Percentiles rank a stretch among this genome's conserved stretches.
Evolutionary conservation across 2,113 vertebrate species (phyloP).

Genomic region (Anser cygnoides): DNA sequence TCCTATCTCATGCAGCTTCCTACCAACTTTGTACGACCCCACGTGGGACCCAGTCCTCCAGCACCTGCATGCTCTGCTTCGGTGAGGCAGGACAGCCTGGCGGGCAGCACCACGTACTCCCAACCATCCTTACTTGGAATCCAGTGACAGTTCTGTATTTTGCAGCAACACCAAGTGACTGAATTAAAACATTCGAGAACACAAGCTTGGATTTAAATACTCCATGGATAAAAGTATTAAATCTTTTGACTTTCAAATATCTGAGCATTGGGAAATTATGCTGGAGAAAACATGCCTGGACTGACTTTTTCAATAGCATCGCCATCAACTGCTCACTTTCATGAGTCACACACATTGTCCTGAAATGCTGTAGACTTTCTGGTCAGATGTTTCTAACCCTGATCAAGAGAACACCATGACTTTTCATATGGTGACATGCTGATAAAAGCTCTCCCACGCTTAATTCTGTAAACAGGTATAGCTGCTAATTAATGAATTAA

Average conservation of each 20-base stretch:
- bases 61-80: fast-evolving
- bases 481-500: conserved; percentile 23
- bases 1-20: not conserved
- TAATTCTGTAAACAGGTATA: conserved; percentile 29
- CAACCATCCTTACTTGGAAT: not conserved
- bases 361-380: not conserved
- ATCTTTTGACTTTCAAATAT: conserved; percentile 46
- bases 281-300: not conserved
- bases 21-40: not conserved
- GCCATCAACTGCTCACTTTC: not conserved
- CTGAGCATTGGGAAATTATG: not conserved
- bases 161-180: not conserved
- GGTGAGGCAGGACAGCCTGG: not conserved
- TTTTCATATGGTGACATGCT: not conserved
- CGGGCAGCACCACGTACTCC: fast-evolving
- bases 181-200: conserved; percentile 32
- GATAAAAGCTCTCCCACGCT: not conserved
- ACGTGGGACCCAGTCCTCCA: fast-evolving
- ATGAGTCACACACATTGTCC: not conserved
- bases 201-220: conserved; percentile 5
- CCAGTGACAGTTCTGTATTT: not conserved
- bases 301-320: not conserved
- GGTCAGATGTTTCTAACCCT: not conserved
- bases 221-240: not conserved
- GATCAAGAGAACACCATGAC: not conserved